These are phyloP conservation scores for Periophthalmodon schlosseri DNA, from an alignment of 2,113 vertebrate genomes.

Conservation along the genomic window DNA sequence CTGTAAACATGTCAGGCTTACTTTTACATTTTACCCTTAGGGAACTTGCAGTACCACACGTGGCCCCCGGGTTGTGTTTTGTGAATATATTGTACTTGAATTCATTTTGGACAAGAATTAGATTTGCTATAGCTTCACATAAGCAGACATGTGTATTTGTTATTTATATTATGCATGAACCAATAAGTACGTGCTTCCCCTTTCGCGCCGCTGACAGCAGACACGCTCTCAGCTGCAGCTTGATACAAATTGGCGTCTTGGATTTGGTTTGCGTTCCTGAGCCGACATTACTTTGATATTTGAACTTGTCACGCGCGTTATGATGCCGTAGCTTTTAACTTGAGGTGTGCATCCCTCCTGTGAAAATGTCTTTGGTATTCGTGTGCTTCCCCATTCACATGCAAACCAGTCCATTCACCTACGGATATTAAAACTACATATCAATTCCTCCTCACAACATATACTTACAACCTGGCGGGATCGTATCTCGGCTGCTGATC, in stretches of 20 bases:
- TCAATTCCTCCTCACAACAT: conserved; percentile 45
- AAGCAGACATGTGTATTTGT: background rate
- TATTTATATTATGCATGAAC: conserved; percentile 28
- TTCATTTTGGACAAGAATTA: background rate
- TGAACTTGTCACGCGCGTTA: conserved; percentile 51
- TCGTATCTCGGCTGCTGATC: conserved; percentile 15
- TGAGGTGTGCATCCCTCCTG: conserved; percentile 37
- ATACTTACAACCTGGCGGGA: conserved; percentile 28
- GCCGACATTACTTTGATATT: conserved; percentile 43
- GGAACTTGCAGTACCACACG: background rate
- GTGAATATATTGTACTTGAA: background rate
- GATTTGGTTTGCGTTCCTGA: conserved; percentile 24
- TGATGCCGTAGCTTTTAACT: conserved; percentile 28
- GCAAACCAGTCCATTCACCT: conserved; percentile 36
- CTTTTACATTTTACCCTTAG: background rate
- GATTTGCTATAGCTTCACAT: background rate
- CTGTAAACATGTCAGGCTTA: background rate
- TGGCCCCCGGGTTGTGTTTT: background rate
- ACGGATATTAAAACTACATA: conserved; percentile 67
- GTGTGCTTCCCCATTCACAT: conserved; percentile 35
- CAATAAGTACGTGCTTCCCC: background rate
- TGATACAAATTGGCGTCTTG: conserved; percentile 27
- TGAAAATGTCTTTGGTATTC: conserved; percentile 35
- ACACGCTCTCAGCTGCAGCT: conserved; percentile 12
- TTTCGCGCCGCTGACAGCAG: conserved; percentile 20